A percentile compares a stretch with the other conserved stretches of the same genome.
These are phyloP conservation scores for Drosophila lini DNA, from an alignment of 1,140 invertebrate genomes.

Conservation along the genomic window DNA sequence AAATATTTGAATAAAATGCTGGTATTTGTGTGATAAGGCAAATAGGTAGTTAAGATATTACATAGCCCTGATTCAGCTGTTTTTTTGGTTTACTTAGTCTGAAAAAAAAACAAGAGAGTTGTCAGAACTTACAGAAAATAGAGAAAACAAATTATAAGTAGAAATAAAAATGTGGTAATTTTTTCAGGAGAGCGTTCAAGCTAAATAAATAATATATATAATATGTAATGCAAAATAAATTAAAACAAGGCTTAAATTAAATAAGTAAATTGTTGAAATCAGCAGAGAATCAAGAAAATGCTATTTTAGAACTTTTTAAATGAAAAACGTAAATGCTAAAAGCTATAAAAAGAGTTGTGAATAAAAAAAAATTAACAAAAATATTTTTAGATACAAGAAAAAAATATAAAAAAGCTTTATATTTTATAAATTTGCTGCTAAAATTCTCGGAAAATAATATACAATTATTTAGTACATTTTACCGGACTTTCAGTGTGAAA, in stretches of 20 bases:
- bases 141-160: background rate
- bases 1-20: slow-evolving; percentile 31
- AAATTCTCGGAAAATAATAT: background rate
- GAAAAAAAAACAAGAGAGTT: background rate
- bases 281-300: background rate
- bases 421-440: background rate
- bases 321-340: background rate
- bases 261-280: background rate
- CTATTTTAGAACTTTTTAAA: background rate
- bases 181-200: background rate
- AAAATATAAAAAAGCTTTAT: background rate
- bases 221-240: no score
- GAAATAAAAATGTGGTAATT: background rate
- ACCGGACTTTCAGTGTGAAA: no score
- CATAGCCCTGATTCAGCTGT: background rate
- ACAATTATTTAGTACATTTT: background rate
- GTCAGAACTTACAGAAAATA: slow-evolving; percentile 5
- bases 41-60: slow-evolving; percentile 3
- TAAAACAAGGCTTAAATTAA: background rate
- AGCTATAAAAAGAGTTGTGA: background rate
- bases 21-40: background rate
- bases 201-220: no score
- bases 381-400: background rate
- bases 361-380: background rate
- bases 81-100: background rate